A percentile compares a stretch with the other conserved stretches of the same genome.
Conservation (phyloP, 2,797 vertebrate genomes). For the Brachyrhaphis roseni region DNA sequence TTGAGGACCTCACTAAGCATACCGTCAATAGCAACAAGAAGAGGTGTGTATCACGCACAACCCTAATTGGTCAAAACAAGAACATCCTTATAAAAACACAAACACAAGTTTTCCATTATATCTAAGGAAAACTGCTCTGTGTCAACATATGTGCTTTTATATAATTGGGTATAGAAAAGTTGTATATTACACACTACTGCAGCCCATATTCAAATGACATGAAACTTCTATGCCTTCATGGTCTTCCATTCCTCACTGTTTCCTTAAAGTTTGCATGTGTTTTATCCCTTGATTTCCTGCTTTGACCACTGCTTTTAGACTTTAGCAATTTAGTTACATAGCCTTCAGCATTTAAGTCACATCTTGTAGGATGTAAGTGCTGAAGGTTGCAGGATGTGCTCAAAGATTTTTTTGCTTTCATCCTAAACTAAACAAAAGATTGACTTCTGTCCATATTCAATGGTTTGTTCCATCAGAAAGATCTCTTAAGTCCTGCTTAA, state of each 20-base stretch:
- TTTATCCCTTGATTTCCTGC: background rate
- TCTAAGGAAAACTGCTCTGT: background rate
- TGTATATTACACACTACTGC: background rate
- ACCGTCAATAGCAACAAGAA: background rate
- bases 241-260: background rate
- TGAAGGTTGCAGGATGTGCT: background rate
- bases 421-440: too few species aligned
- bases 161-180: background rate
- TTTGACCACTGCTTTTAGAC: background rate
- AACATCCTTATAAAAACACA: background rate
- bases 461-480: background rate
- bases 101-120: background rate
- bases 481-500: constrained; percentile 17
- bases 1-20: background rate
- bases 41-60: background rate
- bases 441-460: background rate
- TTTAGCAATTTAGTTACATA: background rate
- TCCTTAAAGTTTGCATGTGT: background rate
- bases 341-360: background rate
- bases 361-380: background rate
- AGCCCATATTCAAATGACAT: background rate
- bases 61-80: background rate
- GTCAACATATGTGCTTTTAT: background rate
- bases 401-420: background rate
- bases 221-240: background rate